A percentile compares a stretch with the other conserved stretches of the same genome.
These are phyloP conservation scores for Andrena bucephala DNA, from an alignment of 2,888 invertebrate species.

Conservation along the genomic window DNA sequence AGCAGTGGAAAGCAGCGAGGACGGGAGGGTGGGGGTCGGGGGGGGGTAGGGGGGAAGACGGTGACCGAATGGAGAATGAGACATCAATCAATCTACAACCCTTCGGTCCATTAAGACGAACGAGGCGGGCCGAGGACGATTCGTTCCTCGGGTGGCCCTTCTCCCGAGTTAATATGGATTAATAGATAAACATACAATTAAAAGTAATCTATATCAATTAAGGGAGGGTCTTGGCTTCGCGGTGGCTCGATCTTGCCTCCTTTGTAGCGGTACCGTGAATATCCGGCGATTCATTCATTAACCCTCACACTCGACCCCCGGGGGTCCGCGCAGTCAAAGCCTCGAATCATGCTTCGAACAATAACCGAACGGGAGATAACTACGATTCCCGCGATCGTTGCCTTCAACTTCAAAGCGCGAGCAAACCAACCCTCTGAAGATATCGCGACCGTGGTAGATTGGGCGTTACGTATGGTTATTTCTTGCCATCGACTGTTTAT, in stretches of 20 bases:
- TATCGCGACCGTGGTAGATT: not conserved
- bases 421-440: conserved; percentile 4
- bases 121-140: conserved; percentile 77
- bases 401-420: conserved; percentile 57
- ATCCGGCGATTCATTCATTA: conserved; percentile 85
- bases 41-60: conserved; percentile 55
- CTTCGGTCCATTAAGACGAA: conserved; percentile 82
- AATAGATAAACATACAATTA: conserved; percentile 85
- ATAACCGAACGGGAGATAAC: conserved; percentile 77
- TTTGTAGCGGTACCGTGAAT: conserved; percentile 82
- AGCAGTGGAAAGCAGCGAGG: not conserved
- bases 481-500: no score
- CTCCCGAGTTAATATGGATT: conserved; percentile 81
- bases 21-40: no score
- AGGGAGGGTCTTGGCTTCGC: conserved; percentile 79
- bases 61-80: conserved; percentile 68
- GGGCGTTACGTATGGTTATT: not conserved
- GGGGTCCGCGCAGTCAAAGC: conserved; percentile 69
- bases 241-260: conserved; percentile 78
- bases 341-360: conserved; percentile 75
- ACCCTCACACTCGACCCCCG: conserved; percentile 83
- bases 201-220: conserved; percentile 85
- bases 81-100: conserved; percentile 83
- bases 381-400: conserved; percentile 64
- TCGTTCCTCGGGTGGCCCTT: conserved; percentile 70